Percentiles rank a stretch among this genome's conserved stretches.
Evolutionary conservation across 1,140 invertebrate genomes (phyloP).

Genomic region (Drosophila punjabiensis): DNA sequence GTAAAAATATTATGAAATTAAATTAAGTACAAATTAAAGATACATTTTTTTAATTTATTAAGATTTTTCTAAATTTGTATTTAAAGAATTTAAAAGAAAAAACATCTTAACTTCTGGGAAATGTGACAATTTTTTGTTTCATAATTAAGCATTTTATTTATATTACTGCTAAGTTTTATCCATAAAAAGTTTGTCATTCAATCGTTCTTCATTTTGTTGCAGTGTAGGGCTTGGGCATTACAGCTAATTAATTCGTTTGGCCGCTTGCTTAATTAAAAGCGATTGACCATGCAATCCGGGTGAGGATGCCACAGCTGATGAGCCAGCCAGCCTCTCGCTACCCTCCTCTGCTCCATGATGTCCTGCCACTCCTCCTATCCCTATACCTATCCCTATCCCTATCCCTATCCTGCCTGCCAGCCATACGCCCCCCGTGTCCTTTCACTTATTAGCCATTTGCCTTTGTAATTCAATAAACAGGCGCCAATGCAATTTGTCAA

Average conservation of each 20-base stretch:
- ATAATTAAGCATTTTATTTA: background rate
- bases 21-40: background rate
- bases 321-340: constrained; percentile 5
- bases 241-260: constrained; percentile 66
- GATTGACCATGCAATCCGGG: constrained; percentile 22
- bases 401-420: background rate
- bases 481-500: constrained; percentile 75
- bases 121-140: background rate
- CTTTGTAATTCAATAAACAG: constrained; percentile 71
- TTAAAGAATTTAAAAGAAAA: background rate
- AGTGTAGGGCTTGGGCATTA: constrained; percentile 40
- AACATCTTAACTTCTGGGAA: background rate
- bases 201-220: constrained; percentile 1
- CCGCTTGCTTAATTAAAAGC: constrained; percentile 61
- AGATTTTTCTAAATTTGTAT: background rate
- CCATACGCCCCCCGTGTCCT: too few species aligned
- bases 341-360: background rate
- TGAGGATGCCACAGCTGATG: constrained; percentile 30
- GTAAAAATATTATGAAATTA: background rate
- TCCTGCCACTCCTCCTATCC: background rate
- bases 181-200: too few species aligned
- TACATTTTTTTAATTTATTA: background rate
- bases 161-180: background rate
- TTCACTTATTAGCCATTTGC: constrained; percentile 27
- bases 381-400: background rate